Evolutionary conservation across 2,797 vertebrate genomes (phyloP), one percentile per base, ranked within the genome.

Genomic region (Chromis chromis): DNA sequence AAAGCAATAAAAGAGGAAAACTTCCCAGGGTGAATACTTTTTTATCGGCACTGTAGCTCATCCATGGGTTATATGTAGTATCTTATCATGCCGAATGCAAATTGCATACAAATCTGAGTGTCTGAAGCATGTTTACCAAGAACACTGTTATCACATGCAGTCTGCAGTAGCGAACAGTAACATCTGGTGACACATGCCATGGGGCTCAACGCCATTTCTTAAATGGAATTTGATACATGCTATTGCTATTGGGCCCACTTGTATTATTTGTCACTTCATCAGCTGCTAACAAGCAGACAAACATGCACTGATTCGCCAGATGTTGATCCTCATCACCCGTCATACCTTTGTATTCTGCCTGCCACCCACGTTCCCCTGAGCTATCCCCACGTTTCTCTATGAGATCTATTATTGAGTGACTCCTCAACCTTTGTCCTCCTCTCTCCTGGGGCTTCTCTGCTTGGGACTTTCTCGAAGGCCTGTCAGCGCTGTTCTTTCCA

Each of bases 401-500:
- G 22, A 63, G 21, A 76, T 59, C 46, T 13, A 49, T 49, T 58
- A 61, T 33, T 19, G 74, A 83, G 63, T 33, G 67, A 0, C 67
- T 68, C 61, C 64, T 21, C 40, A 62, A 33, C 65, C 40, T 40
- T 55, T 60, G 54, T 68, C 65, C 76, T 60, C 52, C 49, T 59
- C 49, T 49, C 57, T 57, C 63, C 24, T 1, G 12, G 48, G 60
- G 36, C 50, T 12, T 42, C 70, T 63, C 42, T 31, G 57, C 46
- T 46, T 7, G n/a, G 33, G 57, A n/a, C 74, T 62, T 58, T 65
- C 63, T 77, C 67, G 17, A 70, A 74, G 46, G 22, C 70, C 68
- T 52, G 75, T 86, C 83, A 69, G 11, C 19, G 36, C 27, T 22
- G 39, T 65, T 72, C 69, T 72, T 75, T 73, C 57, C 68, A 65